Percentiles rank a stretch among this genome's conserved stretches.
Evolutionary conservation across 2,113 vertebrate genomes (phyloP).

Genomic region (Nesogale talazaci): DNA sequence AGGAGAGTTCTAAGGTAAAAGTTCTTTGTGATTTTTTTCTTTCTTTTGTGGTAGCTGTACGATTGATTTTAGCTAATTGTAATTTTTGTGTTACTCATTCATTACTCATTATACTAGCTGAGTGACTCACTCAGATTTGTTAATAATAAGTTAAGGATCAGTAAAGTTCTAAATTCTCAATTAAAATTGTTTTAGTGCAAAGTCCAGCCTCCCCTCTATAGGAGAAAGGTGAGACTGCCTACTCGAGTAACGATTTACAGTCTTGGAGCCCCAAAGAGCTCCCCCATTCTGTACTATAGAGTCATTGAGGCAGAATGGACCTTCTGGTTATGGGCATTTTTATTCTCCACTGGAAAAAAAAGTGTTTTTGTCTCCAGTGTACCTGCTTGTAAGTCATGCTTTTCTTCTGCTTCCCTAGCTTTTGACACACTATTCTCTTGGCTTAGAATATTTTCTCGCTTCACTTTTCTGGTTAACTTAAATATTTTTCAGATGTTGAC

Average conservation of each 20-base stretch:
- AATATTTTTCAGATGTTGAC: background rate
- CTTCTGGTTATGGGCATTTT: no score
- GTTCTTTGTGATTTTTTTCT: conserved; percentile 43
- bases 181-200: background rate
- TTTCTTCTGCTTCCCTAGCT: background rate
- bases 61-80: conserved; percentile 36
- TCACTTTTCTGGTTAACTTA: background rate
- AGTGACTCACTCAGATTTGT: background rate
- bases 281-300: no score
- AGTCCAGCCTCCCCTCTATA: background rate
- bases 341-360: background rate
- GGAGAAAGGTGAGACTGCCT: no score
- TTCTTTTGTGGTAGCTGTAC: background rate
- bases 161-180: conserved; percentile 22
- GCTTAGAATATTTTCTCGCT: background rate
- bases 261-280: no score
- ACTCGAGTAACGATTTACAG: no score
- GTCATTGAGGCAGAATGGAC: no score
- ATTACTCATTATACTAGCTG: background rate
- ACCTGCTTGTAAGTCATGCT: no score
- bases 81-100: conserved; percentile 53
- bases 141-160: conserved; percentile 30
- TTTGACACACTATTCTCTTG: conserved; percentile 5
- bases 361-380: background rate
- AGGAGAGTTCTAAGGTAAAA: background rate